These are phyloP conservation scores for Porites lutea DNA, from an alignment of 64 coral and sea anemone genomes.

Conservation along the genomic window DNA sequence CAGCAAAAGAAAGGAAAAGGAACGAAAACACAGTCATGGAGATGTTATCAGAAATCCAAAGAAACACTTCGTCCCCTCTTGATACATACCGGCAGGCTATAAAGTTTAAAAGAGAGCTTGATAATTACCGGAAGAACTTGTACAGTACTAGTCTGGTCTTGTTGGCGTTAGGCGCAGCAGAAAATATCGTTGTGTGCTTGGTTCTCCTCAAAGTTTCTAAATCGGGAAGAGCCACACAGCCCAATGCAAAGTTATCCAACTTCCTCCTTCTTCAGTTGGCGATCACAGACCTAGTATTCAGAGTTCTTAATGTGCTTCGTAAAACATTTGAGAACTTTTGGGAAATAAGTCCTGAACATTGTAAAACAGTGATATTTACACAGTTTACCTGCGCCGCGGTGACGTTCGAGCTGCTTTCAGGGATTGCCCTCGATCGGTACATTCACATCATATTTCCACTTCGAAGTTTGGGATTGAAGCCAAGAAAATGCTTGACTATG, in stretches of 20 bases:
- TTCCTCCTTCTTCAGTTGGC: slow-evolving; percentile 29
- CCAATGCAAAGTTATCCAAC: background rate
- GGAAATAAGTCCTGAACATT: background rate
- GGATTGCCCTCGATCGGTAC: slow-evolving; percentile 58
- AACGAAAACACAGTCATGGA: background rate
- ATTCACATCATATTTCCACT: slow-evolving; percentile 52
- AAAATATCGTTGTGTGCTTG: slow-evolving; percentile 39
- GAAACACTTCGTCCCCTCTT: background rate
- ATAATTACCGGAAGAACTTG: background rate
- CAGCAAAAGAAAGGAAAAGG: background rate
- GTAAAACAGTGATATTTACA: slow-evolving; percentile 26
- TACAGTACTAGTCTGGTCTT: background rate
- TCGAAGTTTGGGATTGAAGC: background rate
- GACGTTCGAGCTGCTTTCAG: slow-evolving; percentile 27
- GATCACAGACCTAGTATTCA: slow-evolving; percentile 43
- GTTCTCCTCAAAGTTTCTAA: background rate
- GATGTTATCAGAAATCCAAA: background rate
- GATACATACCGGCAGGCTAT: background rate
- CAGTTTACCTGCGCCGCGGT: slow-evolving; percentile 43
- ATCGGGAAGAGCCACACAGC: background rate
- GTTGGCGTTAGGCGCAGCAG: slow-evolving; percentile 3
- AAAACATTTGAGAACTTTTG: too few relatives aligned
- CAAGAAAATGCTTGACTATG: slow-evolving; percentile 1
- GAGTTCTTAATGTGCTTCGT: slow-evolving; percentile 15
- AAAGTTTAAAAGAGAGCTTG: background rate